Conservation (phyloP, 2,888 invertebrate species). For the Caenorhabditis parvicauda region DNA sequence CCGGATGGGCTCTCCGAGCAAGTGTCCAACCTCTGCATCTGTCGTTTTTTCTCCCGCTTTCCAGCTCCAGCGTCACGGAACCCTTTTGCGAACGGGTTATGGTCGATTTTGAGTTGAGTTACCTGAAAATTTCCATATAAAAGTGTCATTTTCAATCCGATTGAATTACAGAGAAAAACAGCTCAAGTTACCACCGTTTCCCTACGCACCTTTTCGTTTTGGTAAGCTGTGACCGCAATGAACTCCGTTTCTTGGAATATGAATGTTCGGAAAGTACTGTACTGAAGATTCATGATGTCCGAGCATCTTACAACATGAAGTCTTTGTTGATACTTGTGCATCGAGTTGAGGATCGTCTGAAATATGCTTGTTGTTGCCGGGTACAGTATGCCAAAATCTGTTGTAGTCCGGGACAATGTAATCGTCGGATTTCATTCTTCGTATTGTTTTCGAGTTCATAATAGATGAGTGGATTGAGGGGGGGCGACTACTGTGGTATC, state of each 20-base stretch:
- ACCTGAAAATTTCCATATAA: conserved; percentile 73
- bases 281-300: conserved; percentile 85
- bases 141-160: neutral
- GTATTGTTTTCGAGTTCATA: too few species aligned
- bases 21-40: conserved; percentile 20
- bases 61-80: conserved; percentile 97
- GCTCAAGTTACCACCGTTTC: neutral
- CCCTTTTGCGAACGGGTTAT: conserved; percentile 97
- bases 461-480: too few species aligned
- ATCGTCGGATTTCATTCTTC: too few species aligned
- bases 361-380: too few species aligned
- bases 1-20: conserved; percentile 11
- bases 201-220: conserved; percentile 88
- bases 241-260: conserved; percentile 73
- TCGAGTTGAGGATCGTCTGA: conserved; percentile 90
- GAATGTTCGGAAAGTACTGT: conserved; percentile 68
- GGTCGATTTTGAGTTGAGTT: conserved; percentile 95
- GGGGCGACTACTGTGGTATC: too few species aligned
- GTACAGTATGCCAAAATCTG: too few species aligned
- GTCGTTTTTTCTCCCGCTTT: conserved; percentile 90
- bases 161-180: neutral
- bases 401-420: too few species aligned
- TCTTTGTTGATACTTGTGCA: conserved; percentile 93
- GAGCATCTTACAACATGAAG: conserved; percentile 79
- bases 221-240: conserved; percentile 99